Base-by-base conservation (phyloP, 1,140 invertebrate genomes). In the Ephestia elutella region DNA sequence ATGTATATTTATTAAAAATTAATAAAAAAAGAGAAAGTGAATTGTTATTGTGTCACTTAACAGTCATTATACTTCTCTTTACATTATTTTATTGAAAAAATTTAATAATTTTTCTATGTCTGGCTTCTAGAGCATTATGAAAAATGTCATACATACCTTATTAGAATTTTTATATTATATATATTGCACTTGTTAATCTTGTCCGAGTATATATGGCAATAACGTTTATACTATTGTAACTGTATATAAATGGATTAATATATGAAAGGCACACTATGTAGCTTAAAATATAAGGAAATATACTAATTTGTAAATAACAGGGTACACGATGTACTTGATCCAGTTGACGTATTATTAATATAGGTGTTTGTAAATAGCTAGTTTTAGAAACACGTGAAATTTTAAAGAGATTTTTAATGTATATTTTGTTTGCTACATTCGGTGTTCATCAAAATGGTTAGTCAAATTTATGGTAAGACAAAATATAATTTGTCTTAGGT, bases 361-460 rank as follows among this genome's bases (percentile, higher is more conserved):
- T 75, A 74, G 68, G 63, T 71, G 59, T 70, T 65, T 85, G 77
- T 85, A 83, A 73, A 85, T 75, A 78, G 62, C 68, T 82, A 79
- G 68, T 62, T 69, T 70, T 50, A 54, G 21, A 58, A 62, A 65
- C 59, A 70, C 53, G 66, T 74, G 20, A 66, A 71, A 62, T 64
- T 61, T 65, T 59, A 63, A 60, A 60, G 69, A 77, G 70, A 74
- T 74, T 75, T n/a, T 73, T 66, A 56, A 50, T 60, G 62, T 62
- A 63, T 68, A 66, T 63, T 66, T 57, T 62, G 58, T 66, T 66
- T 55, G 59, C 56, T 60, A 28, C 48, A 18, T 59, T 35, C 54
- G 38, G 38, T 44, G 15, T 44, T 4, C 38, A 8, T 44, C 15
- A 15, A 5, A 44, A 10, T 44, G 15, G 38, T 44, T 44, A 10